A percentile compares a stretch with the other conserved stretches of the same genome.
Conservation (phyloP, 2,797 vertebrate genomes). For the Synanceia verrucosa region DNA sequence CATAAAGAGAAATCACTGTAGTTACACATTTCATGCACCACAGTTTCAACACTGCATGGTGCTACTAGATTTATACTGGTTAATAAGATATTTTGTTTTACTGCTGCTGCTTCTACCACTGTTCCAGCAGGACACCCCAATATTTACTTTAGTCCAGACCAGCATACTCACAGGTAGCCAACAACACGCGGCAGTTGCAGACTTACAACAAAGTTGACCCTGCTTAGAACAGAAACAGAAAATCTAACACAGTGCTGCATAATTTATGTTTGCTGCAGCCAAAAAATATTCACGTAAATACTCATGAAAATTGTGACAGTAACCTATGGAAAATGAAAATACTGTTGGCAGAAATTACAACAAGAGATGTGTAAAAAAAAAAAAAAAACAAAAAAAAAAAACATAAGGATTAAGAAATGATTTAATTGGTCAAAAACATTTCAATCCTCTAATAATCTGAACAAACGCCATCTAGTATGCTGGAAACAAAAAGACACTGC, state of each 20-base stretch:
- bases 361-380: slow-evolving; percentile 15
- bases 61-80: slow-evolving; percentile 16
- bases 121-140: slow-evolving; percentile 34
- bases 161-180: slow-evolving; percentile 51
- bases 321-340: slow-evolving; percentile 16
- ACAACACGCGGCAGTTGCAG: slow-evolving; percentile 32
- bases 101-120: slow-evolving; percentile 19
- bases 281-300: slow-evolving; percentile 42
- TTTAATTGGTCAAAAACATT: slow-evolving; percentile 28
- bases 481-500: background rate
- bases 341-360: slow-evolving; percentile 5
- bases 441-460: background rate
- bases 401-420: slow-evolving; percentile 27
- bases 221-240: slow-evolving; percentile 43
- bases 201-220: slow-evolving; percentile 50
- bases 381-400: slow-evolving; percentile 21
- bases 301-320: slow-evolving; percentile 29
- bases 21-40: slow-evolving; percentile 5
- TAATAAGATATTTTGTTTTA: slow-evolving; percentile 23
- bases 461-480: background rate
- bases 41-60: background rate
- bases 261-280: slow-evolving; percentile 20
- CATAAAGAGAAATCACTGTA: background rate
- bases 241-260: slow-evolving; percentile 32
- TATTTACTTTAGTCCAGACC: slow-evolving; percentile 38